Evolutionary conservation across 2,797 vertebrate species (phyloP).

Genomic region (Lerista edwardsae): DNA sequence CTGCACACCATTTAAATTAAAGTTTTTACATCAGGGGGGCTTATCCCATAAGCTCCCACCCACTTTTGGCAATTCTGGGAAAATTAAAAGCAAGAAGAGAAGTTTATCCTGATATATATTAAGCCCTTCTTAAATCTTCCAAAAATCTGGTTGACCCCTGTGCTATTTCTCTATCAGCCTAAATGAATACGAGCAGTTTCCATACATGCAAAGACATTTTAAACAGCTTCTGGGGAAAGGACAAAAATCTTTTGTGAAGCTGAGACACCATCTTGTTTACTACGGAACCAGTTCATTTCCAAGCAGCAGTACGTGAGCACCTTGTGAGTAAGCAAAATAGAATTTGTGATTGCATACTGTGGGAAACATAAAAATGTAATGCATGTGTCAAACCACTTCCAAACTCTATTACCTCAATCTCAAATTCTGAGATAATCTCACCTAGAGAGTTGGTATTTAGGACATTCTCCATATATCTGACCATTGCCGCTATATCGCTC

Average conservation of each 20-base stretch:
- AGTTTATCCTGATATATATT: slow-evolving; percentile 33
- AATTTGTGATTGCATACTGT: neutral
- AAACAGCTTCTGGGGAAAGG: neutral
- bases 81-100: slow-evolving; percentile 34
- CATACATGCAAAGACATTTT: neutral
- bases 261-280: neutral
- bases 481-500: slow-evolving; percentile 76
- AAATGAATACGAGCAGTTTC: slow-evolving; percentile 3
- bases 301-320: slow-evolving; percentile 10
- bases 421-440: slow-evolving; percentile 55
- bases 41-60: slow-evolving; percentile 30
- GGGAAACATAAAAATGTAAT: slow-evolving; percentile 17
- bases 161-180: neutral
- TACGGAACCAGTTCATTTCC: neutral
- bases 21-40: slow-evolving; percentile 17
- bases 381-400: neutral
- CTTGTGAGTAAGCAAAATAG: neutral
- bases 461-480: slow-evolving; percentile 73
- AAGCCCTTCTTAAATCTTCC: slow-evolving; percentile 33
- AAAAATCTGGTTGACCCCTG: slow-evolving; percentile 26
- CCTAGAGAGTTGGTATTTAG: slow-evolving; percentile 69
- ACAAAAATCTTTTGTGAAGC: slow-evolving; percentile 12
- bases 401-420: neutral
- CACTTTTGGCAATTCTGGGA: slow-evolving; percentile 7
- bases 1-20: slow-evolving; percentile 7